Base-by-base conservation (phyloP, 2,113 vertebrate species). In the Toxotes chatareus region DNA sequence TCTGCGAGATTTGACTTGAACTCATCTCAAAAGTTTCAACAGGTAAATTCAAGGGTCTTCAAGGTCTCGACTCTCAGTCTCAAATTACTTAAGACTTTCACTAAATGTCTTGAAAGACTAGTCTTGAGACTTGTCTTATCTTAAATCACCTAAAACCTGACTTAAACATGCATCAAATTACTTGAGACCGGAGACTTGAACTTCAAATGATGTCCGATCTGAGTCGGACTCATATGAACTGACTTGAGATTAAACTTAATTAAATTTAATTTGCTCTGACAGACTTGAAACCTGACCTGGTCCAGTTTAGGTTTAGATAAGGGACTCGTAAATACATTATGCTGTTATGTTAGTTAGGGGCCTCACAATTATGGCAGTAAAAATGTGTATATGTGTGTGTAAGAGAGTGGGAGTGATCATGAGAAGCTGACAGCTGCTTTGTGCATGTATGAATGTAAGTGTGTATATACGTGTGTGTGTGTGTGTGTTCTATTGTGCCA, bases 341-440 rank as follows among this genome's bases (percentile, higher is more conserved):
- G 5, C 51, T 16, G 32, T 27, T 27, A 27, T 27, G 27, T 27
- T 27, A 27, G 0, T n/a, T 6, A 53, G 4, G 7, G 42, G 53
- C 66, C 66, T 75, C 31, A 55, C 55, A 38, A 66, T 44, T 11
- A 10, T 34, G 40, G 36, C 57, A 21, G 19, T 11, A 2, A 31
- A n/a, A 7, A n/a, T 56, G 42, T 79, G 67, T 49, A 16, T 68
- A 55, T 55, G n/a, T 69, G 31, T 63, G 27, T 47, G 38, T 14
- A 16, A 67, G 60, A 12, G 62, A 27, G 76, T 64, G 62, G 62
- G 65, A 51, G 68, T 51, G 77, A 78, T 65, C 53, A 72, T 87
- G 84, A 79, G 82, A 86, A 80, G 57, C 47, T 66, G 76, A 83
- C 87, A 91, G 87, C 79, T 79, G 87, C 77, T 84, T 82, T 85